Evolutionary conservation across 2,113 vertebrate species (phyloP).

Genomic region (Colius striatus): DNA sequence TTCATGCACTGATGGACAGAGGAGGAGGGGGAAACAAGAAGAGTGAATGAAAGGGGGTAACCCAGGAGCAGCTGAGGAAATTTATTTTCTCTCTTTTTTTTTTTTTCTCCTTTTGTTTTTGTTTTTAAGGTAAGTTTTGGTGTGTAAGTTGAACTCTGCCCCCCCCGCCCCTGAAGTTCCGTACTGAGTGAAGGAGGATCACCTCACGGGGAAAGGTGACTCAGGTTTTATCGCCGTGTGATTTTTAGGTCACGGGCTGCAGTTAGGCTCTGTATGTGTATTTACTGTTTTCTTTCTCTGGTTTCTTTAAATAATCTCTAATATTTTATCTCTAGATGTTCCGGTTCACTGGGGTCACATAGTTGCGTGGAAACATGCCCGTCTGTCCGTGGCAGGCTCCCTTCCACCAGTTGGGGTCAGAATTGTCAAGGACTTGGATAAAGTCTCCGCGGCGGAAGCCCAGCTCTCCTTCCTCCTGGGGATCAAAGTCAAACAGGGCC

Average conservation of each 20-base stretch:
- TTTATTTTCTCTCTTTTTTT: slow-evolving; percentile 68
- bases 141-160: slow-evolving; percentile 76
- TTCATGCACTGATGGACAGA: slow-evolving; percentile 86
- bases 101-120: slow-evolving; percentile 45
- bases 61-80: slow-evolving; percentile 84
- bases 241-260: slow-evolving; percentile 75
- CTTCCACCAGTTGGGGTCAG: slow-evolving; percentile 99
- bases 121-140: slow-evolving; percentile 80
- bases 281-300: slow-evolving; percentile 60
- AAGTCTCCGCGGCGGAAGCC: slow-evolving; percentile 97
- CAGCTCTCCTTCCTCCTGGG: slow-evolving; percentile 97
- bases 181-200: slow-evolving; percentile 75
- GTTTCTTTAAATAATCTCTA: slow-evolving; percentile 80
- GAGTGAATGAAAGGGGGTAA: slow-evolving; percentile 66
- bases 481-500: slow-evolving; percentile 98
- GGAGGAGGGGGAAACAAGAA: slow-evolving; percentile 58
- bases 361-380: slow-evolving; percentile 99
- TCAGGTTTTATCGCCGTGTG: slow-evolving; percentile 67
- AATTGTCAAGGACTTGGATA: slow-evolving; percentile 99
- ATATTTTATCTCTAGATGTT: slow-evolving; percentile 88
- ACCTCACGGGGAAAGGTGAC: slow-evolving; percentile 68
- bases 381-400: slow-evolving; percentile 96
- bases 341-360: slow-evolving; percentile 95
- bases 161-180: slow-evolving; percentile 76
- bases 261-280: slow-evolving; percentile 72